Evolutionary conservation across 1,140 invertebrate genomes (phyloP), one percentile per base, ranked within the genome.

Genomic region (Rhyzopertha dominica): DNA sequence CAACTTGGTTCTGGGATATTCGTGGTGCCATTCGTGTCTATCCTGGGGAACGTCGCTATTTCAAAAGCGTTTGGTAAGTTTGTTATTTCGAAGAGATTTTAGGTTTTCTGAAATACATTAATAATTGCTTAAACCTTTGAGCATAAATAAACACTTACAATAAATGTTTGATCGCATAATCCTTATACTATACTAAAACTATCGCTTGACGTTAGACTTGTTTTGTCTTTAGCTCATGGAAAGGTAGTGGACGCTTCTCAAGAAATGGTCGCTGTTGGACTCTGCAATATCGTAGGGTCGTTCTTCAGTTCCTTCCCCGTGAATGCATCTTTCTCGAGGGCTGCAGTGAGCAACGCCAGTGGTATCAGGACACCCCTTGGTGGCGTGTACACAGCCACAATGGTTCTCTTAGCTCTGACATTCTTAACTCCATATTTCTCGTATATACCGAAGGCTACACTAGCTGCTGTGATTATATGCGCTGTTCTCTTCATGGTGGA

Each of bases 41-140:
- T 90, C 5, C 71, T 91, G 14, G 86, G 87, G 37, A 87, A 89
- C 55, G 84, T 90, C 41, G 87, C 88, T 16, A 89, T 90, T 54
- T 86, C 87, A 5, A 92, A 90, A 16, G 83, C 85, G 7, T 92
- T 91, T 62, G 74, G 84, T 86, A 65, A 73, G 75, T 74, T 60
- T 8, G 12, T 9, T 5, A 35, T 34, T 43, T n/a, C n/a, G n/a
- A n/a, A n/a, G n/a, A n/a, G n/a, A n/a, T n/a, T n/a, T n/a, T n/a
- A n/a, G n/a, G n/a, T n/a, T n/a, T n/a, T n/a, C n/a, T n/a, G n/a
- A n/a, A n/a, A n/a, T n/a, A n/a, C n/a, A n/a, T n/a, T n/a, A n/a
- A n/a, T n/a, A n/a, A n/a, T n/a, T n/a, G n/a, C n/a, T n/a, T n/a
- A n/a, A n/a, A n/a, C n/a, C n/a, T n/a, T n/a, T n/a, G n/a, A n/a